Evolutionary conservation across 2,113 vertebrate species (phyloP).

Genomic region (Phodopus roborovskii): DNA sequence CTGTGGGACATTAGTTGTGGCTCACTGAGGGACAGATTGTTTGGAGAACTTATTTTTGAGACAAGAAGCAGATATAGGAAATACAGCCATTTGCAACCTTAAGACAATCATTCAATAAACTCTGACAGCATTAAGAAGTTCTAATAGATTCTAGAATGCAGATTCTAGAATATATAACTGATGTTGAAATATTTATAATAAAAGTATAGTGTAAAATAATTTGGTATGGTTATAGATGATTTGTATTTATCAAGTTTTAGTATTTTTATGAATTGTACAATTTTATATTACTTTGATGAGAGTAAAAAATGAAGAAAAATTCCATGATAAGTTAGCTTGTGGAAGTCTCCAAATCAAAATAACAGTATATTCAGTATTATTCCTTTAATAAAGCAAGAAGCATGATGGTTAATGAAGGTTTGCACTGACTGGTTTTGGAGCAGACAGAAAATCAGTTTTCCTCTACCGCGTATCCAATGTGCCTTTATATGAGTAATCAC

Average conservation of each 20-base stretch:
- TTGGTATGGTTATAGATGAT: background rate
- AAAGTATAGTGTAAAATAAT: background rate
- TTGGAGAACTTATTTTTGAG: background rate
- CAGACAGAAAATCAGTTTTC: background rate
- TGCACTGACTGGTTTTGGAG: background rate
- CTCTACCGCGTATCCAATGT: background rate
- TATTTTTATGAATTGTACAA: background rate
- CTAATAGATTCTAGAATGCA: background rate
- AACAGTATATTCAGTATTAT: background rate
- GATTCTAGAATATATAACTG: background rate
- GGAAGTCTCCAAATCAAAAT: background rate
- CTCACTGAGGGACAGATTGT: background rate
- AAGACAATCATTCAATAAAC: background rate
- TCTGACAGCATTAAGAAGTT: background rate
- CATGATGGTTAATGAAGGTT: background rate
- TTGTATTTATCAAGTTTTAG: background rate
- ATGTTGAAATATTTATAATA: background rate
- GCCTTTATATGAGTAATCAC: background rate
- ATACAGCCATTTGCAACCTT: background rate
- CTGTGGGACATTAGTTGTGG: background rate
- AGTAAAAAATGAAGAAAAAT: background rate
- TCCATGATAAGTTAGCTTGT: background rate
- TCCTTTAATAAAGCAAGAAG: background rate
- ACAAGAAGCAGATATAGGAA: conserved; percentile 1
- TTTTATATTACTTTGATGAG: conserved; percentile 1